Evolutionary conservation across 2,888 invertebrate species (phyloP).

Genomic region (Torymus texanus): DNA sequence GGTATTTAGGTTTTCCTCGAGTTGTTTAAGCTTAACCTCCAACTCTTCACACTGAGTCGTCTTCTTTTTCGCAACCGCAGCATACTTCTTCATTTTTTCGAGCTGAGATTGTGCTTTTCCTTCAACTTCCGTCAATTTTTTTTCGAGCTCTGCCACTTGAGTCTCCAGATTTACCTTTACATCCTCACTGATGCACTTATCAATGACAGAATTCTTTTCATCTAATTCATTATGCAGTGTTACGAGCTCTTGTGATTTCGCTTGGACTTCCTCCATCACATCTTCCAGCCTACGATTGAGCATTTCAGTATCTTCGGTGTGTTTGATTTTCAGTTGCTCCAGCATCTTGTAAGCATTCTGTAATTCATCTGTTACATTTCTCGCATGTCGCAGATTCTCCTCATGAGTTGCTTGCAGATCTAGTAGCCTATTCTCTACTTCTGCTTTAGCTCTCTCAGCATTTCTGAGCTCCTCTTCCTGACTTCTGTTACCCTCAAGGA

Average conservation of each 20-base stretch:
- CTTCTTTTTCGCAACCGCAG: conserved; percentile 86
- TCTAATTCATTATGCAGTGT: conserved; percentile 71
- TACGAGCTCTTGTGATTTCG: conserved; percentile 75
- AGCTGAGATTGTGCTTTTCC: conserved; percentile 82
- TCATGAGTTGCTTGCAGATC: conserved; percentile 62
- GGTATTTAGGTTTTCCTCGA: conserved; percentile 64
- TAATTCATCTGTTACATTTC: conserved; percentile 65
- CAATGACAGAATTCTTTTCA: conserved; percentile 72
- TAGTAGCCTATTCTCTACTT: conserved; percentile 59
- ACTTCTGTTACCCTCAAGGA: conserved; percentile 73
- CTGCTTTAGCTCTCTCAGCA: conserved; percentile 52
- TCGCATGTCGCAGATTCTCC: conserved; percentile 60
- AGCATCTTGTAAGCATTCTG: conserved; percentile 76
- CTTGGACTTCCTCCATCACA: conserved; percentile 73
- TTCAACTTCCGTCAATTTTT: conserved; percentile 76
- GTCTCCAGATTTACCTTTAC: conserved; percentile 68
- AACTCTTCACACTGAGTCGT: conserved; percentile 80
- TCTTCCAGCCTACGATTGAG: conserved; percentile 73
- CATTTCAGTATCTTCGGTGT: conserved; percentile 73
- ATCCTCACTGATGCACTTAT: conserved; percentile 67
- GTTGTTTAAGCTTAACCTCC: conserved; percentile 74
- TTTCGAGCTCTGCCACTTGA: conserved; percentile 73
- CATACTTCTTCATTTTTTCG: conserved; percentile 88
- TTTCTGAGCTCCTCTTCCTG: conserved; percentile 71
- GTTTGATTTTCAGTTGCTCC: conserved; percentile 72